Evolutionary conservation across 2,888 invertebrate species (phyloP), one percentile per base, ranked within the genome.

Genomic region (Latheticus oryzae): DNA sequence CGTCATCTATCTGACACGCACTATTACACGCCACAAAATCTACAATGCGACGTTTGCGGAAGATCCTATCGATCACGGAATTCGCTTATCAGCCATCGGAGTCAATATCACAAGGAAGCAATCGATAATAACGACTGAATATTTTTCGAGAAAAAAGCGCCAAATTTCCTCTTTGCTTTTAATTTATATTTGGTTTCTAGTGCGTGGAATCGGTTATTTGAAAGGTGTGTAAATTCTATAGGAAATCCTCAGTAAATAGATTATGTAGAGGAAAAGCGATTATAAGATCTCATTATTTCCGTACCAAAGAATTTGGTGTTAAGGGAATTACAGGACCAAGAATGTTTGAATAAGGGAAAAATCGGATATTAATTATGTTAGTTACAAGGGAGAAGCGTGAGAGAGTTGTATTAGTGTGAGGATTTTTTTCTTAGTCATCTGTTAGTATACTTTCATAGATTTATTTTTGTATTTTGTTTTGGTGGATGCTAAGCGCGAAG

Each of bases 1-100:
- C 78, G 81, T 59, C 81, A 81, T 65, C 73, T 81, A 70, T 75
- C 79, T 32, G 81, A 81, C 68, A 80, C 80, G 30, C 81, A 81
- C 66, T 80, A 77, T 68, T 80, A 80, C 70, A 78, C 79, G 58
- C 80, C 80, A 16, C 80, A 80, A 64, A 78, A 78, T 51, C 69
- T 79, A 30, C 75, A 78, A 12, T 81, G 81, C 66, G 79, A 80
- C 60, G 75, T 78, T 40, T 81, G 81, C 69, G 80, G 80, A 55
- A 74, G 79, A 38, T 77, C 75, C 48, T 81, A 81, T 71, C 78
- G 81, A 47, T 80, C 80, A 19, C 73, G 79, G 50, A 81, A 81
- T 69, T 80, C 80, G 62, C 70, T 81, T 50, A 76, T 81, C 67
- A 81, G 81, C 61, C 81, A 81, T 67, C 78, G 78, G 65, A 80